Evolutionary conservation across 2,797 vertebrate species (phyloP).

Genomic region (Phylloscopus collybita): DNA sequence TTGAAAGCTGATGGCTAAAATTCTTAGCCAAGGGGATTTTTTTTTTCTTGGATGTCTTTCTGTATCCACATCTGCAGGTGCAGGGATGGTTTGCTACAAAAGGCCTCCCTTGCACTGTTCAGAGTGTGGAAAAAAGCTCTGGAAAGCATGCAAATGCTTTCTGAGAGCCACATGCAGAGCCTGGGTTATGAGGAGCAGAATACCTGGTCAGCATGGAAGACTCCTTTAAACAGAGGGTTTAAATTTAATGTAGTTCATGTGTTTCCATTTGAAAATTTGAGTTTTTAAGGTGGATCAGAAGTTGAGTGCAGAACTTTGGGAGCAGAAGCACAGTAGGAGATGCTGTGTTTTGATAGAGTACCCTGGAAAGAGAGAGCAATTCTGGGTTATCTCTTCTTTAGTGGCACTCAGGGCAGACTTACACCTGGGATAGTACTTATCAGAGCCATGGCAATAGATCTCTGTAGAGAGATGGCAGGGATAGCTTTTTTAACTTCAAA

Average conservation of each 20-base stretch:
- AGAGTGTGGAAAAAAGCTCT: neutral
- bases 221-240: neutral
- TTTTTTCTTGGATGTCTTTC: neutral
- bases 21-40: neutral
- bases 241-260: neutral
- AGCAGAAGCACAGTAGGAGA: neutral
- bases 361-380: neutral
- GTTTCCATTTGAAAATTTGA: neutral
- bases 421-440: neutral
- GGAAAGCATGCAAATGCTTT: neutral
- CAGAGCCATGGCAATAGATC: neutral
- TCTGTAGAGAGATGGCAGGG: neutral
- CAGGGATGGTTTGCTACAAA: neutral
- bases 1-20: neutral
- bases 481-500: neutral
- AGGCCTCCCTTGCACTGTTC: fast-evolving
- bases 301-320: neutral
- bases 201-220: neutral
- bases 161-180: neutral
- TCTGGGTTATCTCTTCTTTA: neutral
- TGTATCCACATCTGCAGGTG: neutral
- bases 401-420: neutral
- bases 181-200: neutral
- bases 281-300: neutral
- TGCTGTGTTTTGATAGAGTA: neutral